Evolutionary conservation across 2,797 vertebrate species (phyloP), one percentile per base, ranked within the genome.

Genomic region (Thaleichthys pacificus): DNA sequence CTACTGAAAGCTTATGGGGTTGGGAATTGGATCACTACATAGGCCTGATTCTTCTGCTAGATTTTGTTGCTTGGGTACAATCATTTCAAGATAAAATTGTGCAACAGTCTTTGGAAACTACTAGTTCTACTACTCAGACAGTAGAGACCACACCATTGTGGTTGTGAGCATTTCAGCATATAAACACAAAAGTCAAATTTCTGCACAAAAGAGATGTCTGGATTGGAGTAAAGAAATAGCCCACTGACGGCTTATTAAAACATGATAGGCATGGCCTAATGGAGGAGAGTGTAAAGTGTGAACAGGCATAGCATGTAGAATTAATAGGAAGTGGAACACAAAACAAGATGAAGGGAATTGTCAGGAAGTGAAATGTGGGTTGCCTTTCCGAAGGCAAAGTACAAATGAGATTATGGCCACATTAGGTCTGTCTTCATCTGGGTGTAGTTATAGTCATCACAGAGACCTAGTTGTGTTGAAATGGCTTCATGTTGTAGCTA

Each of bases 181-280:
- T 56, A 21, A 21, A 2, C 19, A 6, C 15, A 32, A 17, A 56
- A 66, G 14, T 5, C 51, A 3, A 72, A 56, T 56, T 7, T 28
- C 3, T 1, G 11, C 35, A 49, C 72, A 67, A 77, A 81, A 74
- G 74, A 81, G 56, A 71, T 35, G 35, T 71, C 65, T 79, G 32
- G 56, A 54, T 30, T 61, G 28, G 61, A 66, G 47, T 69, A 71
- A 72, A 71, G 47, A 70, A 65, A 67, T 61, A 57, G 74, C 60
- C 32, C 24, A 69, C 21, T 63, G 68, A 69, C 51, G 64, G 61
- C 70, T 75, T 78, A 76, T 85, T 83, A 80, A 85, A 85, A 71
- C 42, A 56, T 80, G 60, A 75, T 35, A 72, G 60, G 58, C 63
- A 61, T 58, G 70, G 60, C 65, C 71, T 76, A 75, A 70, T 80